phyloP scores from a whole-genome alignment of 2,888 invertebrate genomes.

The Lithosia quadra region DNA sequence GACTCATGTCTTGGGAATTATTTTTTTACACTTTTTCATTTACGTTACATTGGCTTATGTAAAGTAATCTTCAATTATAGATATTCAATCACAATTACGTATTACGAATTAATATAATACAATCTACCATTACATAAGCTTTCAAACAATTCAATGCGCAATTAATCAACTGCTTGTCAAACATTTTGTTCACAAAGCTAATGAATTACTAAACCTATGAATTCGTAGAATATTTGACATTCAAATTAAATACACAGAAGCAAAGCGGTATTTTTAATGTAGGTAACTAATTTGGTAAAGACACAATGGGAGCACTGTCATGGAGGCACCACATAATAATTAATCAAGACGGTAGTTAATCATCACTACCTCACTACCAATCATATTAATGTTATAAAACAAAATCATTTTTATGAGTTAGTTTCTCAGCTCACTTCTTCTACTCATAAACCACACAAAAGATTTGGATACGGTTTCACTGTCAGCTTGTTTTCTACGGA shows the following conservation, averaged over 20 bases:
- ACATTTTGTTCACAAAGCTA: background rate
- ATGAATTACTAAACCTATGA: background rate
- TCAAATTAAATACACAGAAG: background rate
- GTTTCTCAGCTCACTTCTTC: background rate
- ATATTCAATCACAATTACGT: background rate
- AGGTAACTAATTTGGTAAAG: background rate
- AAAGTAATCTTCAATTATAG: no score
- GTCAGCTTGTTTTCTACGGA: no score
- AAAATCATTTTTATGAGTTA: background rate
- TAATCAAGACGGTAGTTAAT: background rate
- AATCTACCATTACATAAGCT: background rate
- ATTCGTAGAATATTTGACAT: background rate
- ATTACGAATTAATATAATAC: background rate
- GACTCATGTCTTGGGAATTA: conserved; percentile 26
- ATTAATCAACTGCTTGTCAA: background rate
- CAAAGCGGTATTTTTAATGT: background rate
- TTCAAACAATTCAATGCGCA: background rate
- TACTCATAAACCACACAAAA: background rate
- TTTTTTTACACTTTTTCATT: no score
- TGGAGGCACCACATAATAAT: background rate
- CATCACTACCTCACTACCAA: background rate
- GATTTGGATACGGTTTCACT: background rate
- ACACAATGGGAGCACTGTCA: background rate
- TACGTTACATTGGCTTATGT: background rate
- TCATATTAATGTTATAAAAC: background rate